Conservation (phyloP, 2,113 vertebrate genomes). For the Alligator mississippiensis region DNA sequence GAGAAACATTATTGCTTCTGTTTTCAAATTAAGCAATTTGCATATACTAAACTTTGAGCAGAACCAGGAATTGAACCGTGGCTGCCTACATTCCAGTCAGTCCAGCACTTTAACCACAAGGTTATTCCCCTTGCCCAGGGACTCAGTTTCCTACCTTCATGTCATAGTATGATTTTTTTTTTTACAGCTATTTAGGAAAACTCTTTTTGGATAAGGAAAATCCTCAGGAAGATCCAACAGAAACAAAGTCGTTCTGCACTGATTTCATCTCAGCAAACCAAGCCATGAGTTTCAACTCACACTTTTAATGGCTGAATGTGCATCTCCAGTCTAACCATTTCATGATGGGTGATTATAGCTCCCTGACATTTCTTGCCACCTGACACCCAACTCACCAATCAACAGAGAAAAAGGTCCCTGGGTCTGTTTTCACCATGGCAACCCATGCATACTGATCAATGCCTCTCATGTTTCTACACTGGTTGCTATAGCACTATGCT, state of each 20-base stretch:
- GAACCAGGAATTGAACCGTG: background rate
- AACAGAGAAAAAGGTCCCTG: background rate
- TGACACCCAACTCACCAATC: conserved; percentile 22
- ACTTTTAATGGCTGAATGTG: background rate
- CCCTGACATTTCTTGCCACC: background rate
- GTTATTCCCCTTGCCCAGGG: background rate
- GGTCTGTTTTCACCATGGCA: conserved; percentile 29
- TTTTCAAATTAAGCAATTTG: background rate
- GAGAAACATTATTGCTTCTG: background rate
- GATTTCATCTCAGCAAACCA: background rate
- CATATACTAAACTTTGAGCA: accelerated
- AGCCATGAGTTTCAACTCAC: background rate
- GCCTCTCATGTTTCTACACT: background rate
- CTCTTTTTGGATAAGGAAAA: background rate
- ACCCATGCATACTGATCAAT: conserved; percentile 6
- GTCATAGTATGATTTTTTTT: background rate
- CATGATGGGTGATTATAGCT: background rate
- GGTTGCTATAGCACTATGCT: conserved; percentile 9
- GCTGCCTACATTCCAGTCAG: background rate
- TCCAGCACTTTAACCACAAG: accelerated
- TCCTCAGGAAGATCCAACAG: background rate
- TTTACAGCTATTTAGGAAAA: background rate
- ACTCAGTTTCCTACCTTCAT: background rate
- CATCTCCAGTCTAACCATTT: background rate
- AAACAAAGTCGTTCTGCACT: background rate